phyloP scores from a whole-genome alignment of 2,797 vertebrate genomes.

The Sarcoramphus papa region DNA sequence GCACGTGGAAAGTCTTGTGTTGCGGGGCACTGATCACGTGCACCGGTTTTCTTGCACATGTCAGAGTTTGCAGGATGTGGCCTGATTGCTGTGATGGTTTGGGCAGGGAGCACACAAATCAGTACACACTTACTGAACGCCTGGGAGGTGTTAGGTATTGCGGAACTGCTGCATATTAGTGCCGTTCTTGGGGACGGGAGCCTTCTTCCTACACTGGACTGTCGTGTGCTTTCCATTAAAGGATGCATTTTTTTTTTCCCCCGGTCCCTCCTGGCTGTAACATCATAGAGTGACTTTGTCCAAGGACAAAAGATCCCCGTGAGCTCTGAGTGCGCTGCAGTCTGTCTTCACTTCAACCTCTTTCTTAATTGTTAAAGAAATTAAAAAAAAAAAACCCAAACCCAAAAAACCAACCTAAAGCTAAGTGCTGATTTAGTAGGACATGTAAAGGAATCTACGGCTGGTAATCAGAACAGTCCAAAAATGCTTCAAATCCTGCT shows the following conservation, averaged over 20 bases:
- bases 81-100: neutral
- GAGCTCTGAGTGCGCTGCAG: neutral
- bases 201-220: neutral
- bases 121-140: neutral
- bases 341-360: neutral
- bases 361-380: constrained; percentile 28
- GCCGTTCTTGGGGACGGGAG: neutral
- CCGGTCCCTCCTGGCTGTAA: constrained; percentile 17
- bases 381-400: neutral
- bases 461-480: neutral
- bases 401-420: neutral
- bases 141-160: neutral
- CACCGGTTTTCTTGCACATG: neutral
- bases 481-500: neutral
- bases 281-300: constrained; percentile 33
- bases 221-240: neutral
- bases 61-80: neutral
- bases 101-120: neutral
- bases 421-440: neutral
- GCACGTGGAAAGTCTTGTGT: neutral
- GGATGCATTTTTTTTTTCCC: neutral
- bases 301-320: constrained; percentile 56
- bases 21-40: neutral
- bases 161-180: neutral
- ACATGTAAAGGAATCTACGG: neutral